Evolutionary conservation across 2,888 invertebrate species (phyloP).

Genomic region (Drosophila vallismaia): DNA sequence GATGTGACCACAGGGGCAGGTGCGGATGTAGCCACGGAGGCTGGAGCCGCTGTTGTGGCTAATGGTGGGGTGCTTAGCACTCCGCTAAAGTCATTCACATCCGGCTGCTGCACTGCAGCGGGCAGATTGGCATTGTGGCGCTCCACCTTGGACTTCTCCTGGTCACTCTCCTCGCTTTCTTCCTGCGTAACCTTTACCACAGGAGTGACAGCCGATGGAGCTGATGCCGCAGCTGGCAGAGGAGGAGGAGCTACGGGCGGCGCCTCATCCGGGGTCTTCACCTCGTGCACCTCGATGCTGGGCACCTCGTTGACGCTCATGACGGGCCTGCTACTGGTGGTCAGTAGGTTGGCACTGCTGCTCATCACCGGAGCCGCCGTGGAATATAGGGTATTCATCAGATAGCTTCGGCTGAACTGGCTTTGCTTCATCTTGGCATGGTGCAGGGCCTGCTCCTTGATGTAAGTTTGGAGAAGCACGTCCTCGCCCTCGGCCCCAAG

Average conservation of each 20-base stretch:
- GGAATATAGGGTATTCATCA: constrained; percentile 19
- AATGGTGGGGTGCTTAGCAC: constrained; percentile 69
- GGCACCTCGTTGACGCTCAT: constrained; percentile 56
- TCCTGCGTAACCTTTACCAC: constrained; percentile 19
- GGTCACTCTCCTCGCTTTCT: constrained; percentile 60
- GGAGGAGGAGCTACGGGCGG: constrained; percentile 5
- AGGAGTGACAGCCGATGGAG: neutral
- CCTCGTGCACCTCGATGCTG: constrained; percentile 69
- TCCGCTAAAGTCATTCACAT: constrained; percentile 80
- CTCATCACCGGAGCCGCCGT: constrained; percentile 21
- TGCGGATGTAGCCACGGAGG: constrained; percentile 1
- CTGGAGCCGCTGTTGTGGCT: neutral
- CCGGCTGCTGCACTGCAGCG: constrained; percentile 80
- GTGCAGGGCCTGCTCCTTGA: constrained; percentile 89
- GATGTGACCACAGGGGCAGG: constrained; percentile 2
- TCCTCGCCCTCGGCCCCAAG: constrained; percentile 84
- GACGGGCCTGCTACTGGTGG: constrained; percentile 37
- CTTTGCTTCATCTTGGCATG: constrained; percentile 90
- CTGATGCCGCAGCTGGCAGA: neutral
- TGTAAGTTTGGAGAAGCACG: constrained; percentile 89
- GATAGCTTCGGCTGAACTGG: constrained; percentile 82
- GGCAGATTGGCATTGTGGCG: constrained; percentile 74
- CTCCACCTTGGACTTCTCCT: constrained; percentile 67
- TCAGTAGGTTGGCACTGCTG: constrained; percentile 29
- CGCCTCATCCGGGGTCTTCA: constrained; percentile 54